Evolutionary conservation across 2,888 invertebrate genomes (phyloP).

Genomic region (Cephonodes hylas): DNA sequence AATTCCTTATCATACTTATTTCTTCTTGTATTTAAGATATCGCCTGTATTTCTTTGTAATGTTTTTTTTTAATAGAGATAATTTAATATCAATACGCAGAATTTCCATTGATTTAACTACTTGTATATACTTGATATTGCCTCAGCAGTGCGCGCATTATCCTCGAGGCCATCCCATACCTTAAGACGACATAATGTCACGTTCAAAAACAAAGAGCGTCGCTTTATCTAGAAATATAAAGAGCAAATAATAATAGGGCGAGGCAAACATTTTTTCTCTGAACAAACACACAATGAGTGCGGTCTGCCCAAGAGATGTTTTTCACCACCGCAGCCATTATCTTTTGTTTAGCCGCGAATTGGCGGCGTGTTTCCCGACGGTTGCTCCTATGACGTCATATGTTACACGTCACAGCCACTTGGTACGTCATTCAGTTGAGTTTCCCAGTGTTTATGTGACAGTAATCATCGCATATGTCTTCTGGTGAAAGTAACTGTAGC

Average conservation of each 20-base stretch:
- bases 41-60: too few relatives aligned
- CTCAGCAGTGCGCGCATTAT: too few relatives aligned
- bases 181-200: not conserved
- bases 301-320: constrained; percentile 5
- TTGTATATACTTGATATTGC: too few relatives aligned
- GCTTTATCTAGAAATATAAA: constrained; percentile 9
- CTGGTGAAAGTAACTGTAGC: not conserved
- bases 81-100: too few relatives aligned
- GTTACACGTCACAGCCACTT: constrained; percentile 20
- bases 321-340: constrained; percentile 23
- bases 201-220: not conserved
- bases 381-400: constrained; percentile 15
- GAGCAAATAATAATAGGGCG: constrained; percentile 4
- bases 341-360: constrained; percentile 33
- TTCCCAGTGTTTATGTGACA: constrained; percentile 35
- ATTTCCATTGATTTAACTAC: too few relatives aligned
- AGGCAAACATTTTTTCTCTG: constrained; percentile 26
- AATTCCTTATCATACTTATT: too few relatives aligned
- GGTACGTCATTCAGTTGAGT: constrained; percentile 25
- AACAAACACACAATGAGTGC: not conserved
- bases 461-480: constrained; percentile 18
- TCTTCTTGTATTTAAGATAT: too few relatives aligned
- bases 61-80: too few relatives aligned
- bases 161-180: too few relatives aligned
- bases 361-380: constrained; percentile 21